Percentiles rank a stretch among this genome's conserved stretches.
These are phyloP conservation scores for Agelas oroides DNA, from an alignment of 37 sponge, comb jelly and placozoan genomes.

Conservation along the genomic window DNA sequence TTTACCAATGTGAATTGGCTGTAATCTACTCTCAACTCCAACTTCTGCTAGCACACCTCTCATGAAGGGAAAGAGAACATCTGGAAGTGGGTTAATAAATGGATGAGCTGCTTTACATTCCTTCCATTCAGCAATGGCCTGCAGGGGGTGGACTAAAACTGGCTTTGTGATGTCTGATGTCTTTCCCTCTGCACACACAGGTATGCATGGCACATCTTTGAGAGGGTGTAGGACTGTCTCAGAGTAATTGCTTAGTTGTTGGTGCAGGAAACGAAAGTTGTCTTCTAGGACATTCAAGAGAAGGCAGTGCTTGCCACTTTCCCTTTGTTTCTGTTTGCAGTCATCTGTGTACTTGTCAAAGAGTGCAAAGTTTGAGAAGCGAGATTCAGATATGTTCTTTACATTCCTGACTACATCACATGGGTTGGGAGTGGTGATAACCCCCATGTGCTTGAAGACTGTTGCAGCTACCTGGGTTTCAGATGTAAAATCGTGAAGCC, in stretches of 20 bases:
- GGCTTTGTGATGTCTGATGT: neutral
- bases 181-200: constrained; percentile 10
- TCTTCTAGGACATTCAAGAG: neutral
- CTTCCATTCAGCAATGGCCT: constrained; percentile 19
- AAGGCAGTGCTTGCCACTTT: too few species aligned
- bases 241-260: neutral
- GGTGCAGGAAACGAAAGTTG: neutral
- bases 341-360: constrained; percentile 37
- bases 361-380: constrained; percentile 13
- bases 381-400: constrained; percentile 27
- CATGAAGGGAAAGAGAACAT: neutral
- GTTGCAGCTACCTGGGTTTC: neutral
- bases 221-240: neutral
- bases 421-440: neutral
- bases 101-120: constrained; percentile 13
- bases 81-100: constrained; percentile 37
- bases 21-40: neutral
- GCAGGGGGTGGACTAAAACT: constrained; percentile 51
- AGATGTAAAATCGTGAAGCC: neutral
- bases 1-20: neutral
- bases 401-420: constrained; percentile 54
- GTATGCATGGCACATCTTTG: constrained; percentile 27
- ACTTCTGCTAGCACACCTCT: neutral
- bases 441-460: neutral
- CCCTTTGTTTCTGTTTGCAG: too few species aligned